These are phyloP conservation scores for Acromyrmex charruanus DNA, from an alignment of 1,140 invertebrate genomes.

Conservation along the genomic window DNA sequence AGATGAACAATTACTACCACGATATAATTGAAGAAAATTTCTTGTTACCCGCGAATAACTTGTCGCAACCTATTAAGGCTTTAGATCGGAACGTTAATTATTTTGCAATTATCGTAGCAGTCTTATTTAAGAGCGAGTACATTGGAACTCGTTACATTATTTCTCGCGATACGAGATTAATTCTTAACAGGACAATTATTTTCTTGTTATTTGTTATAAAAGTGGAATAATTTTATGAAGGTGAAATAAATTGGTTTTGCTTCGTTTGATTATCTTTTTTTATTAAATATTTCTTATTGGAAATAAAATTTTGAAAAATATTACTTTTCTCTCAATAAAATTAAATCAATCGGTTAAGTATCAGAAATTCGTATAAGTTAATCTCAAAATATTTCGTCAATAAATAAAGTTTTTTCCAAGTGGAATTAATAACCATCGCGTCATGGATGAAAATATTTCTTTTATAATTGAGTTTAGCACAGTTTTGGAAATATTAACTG, in stretches of 20 bases:
- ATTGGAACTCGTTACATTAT: neutral
- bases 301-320: neutral
- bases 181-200: conserved; percentile 24
- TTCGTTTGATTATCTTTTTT: neutral
- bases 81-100: conserved; percentile 30
- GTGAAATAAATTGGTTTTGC: neutral
- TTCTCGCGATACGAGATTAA: conserved; percentile 17
- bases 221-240: neutral
- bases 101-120: conserved; percentile 32
- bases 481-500: neutral
- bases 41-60: conserved; percentile 62
- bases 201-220: conserved; percentile 12
- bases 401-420: neutral
- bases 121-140: conserved; percentile 19
- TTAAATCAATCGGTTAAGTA: neutral
- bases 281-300: neutral
- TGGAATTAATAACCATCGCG: conserved; percentile 3
- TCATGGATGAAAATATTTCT: conserved; percentile 38
- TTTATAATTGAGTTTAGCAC: conserved; percentile 61
- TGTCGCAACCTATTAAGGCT: conserved; percentile 39
- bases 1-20: conserved; percentile 58
- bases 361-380: neutral
- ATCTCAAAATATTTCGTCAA: neutral
- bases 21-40: conserved; percentile 55
- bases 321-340: neutral